Evolutionary conservation across 2,113 vertebrate genomes (phyloP).

Genomic region (Pontoporia blainvillei): DNA sequence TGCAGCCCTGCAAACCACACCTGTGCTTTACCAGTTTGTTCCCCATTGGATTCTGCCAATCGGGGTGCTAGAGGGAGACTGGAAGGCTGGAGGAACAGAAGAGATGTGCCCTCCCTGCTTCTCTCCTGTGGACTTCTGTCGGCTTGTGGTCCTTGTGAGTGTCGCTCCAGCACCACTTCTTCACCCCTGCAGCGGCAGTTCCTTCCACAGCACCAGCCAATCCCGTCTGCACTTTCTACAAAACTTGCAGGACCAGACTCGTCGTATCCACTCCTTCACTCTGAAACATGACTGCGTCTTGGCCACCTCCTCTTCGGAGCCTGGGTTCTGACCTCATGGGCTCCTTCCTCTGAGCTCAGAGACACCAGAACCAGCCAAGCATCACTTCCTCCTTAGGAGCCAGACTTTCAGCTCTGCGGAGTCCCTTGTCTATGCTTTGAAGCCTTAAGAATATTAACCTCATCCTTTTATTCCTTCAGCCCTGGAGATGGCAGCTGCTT

Average conservation of each 20-base stretch:
- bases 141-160: neutral
- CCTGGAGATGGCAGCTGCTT: neutral
- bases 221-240: neutral
- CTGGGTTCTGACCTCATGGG: too few species aligned
- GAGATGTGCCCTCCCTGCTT: neutral
- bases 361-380: neutral
- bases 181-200: neutral
- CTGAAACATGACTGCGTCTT: neutral
- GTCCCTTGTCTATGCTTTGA: neutral
- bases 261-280: neutral
- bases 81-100: neutral
- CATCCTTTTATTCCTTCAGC: neutral
- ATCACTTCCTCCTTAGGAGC: neutral
- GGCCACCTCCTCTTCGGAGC: neutral
- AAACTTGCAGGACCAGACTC: neutral
- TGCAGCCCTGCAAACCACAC: neutral
- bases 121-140: neutral
- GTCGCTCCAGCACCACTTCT: neutral
- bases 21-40: neutral
- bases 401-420: neutral
- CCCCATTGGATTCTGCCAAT: neutral
- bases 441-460: neutral
- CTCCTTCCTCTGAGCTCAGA: neutral
- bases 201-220: neutral
- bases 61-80: neutral